Percentiles rank a stretch among this genome's conserved stretches.
Conservation (phyloP, 2,888 invertebrate species). For the Lissocephala sabroskyi region DNA sequence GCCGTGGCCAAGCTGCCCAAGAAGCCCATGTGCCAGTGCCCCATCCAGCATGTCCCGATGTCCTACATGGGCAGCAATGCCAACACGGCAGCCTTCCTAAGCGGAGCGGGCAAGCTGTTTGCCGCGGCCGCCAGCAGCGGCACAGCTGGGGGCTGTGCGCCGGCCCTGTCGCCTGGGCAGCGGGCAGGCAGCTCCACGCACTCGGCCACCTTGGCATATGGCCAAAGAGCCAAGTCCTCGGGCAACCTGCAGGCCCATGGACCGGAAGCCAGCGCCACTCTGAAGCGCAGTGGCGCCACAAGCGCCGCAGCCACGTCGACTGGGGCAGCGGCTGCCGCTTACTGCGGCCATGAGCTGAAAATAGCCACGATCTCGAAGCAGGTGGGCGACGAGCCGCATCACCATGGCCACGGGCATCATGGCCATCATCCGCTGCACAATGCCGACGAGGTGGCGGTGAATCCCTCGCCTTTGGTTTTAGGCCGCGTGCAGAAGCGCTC, state of each 20-base stretch:
- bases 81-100: slow-evolving; percentile 51
- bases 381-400: slow-evolving; percentile 58
- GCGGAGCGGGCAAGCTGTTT: slow-evolving; percentile 47
- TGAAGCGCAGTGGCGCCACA: neutral
- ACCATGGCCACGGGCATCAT: slow-evolving; percentile 3
- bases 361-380: slow-evolving; percentile 72
- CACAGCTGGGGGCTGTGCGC: slow-evolving; percentile 31
- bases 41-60: slow-evolving; percentile 73
- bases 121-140: slow-evolving; percentile 22
- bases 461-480: slow-evolving; percentile 55
- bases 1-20: slow-evolving; percentile 36
- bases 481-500: slow-evolving; percentile 64
- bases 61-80: slow-evolving; percentile 72
- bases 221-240: slow-evolving; percentile 56
- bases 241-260: slow-evolving; percentile 29
- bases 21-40: slow-evolving; percentile 72
- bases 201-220: slow-evolving; percentile 44
- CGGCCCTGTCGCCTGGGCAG: slow-evolving; percentile 42
- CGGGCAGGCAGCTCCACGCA: slow-evolving; percentile 18
- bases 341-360: slow-evolving; percentile 64
- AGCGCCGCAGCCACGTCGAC: neutral
- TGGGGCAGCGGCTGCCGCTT: neutral
- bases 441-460: slow-evolving; percentile 55
- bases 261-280: neutral
- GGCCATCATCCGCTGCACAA: slow-evolving; percentile 49